Conservation (phyloP, 2,113 vertebrate genomes). For the Trogon melanurus region DNA sequence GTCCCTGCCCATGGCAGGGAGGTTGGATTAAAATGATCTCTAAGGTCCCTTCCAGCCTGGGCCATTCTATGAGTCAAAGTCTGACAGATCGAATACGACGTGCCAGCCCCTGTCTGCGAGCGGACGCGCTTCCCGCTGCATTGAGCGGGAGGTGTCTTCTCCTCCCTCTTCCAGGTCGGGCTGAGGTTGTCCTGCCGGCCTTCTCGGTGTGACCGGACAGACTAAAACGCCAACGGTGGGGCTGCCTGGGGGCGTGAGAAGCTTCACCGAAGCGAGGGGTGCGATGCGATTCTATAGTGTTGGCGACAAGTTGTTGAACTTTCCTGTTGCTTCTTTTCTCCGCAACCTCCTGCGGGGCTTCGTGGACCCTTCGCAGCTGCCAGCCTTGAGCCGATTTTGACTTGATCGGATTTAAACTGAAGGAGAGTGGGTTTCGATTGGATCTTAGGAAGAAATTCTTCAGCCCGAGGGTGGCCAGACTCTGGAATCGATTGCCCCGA, state of each 20-base stretch:
- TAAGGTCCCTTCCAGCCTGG: too few species aligned
- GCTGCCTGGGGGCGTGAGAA: background rate
- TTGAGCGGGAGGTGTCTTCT: background rate
- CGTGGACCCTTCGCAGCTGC: background rate
- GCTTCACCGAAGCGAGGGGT: background rate
- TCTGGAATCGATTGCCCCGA: too few species aligned
- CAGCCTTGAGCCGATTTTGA: background rate
- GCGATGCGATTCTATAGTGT: accelerated
- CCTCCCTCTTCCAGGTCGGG: background rate
- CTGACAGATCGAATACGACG: accelerated
- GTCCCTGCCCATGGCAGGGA: too few species aligned
- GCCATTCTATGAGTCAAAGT: too few species aligned
- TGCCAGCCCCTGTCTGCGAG: background rate
- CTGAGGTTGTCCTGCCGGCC: background rate
- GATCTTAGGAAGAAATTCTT: too few species aligned
- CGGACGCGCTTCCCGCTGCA: accelerated
- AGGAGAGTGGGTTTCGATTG: too few species aligned
- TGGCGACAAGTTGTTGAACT: background rate
- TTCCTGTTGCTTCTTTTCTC: background rate
- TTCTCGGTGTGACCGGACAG: background rate
- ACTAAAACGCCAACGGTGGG: background rate
- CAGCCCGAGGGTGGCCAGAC: too few species aligned
- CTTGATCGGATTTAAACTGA: too few species aligned
- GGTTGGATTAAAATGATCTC: too few species aligned
- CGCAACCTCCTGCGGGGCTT: background rate